phyloP scores from a whole-genome alignment of 2,797 vertebrate species.

The Dendrocincla tyrannina region DNA sequence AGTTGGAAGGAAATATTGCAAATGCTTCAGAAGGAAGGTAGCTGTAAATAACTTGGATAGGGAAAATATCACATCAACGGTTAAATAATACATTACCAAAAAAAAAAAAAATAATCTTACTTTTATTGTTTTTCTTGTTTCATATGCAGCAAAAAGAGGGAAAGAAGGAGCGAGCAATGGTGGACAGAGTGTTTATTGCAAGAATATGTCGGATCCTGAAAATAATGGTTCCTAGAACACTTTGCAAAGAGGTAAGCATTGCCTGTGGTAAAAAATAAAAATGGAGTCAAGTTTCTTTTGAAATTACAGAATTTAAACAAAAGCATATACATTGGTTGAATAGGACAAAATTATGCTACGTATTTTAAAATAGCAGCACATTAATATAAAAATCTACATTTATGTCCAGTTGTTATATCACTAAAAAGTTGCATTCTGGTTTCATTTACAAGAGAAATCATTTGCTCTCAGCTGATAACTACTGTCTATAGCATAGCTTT shows the following conservation, averaged over 20 bases:
- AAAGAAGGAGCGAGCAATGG: constrained; percentile 89
- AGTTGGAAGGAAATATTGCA: not conserved
- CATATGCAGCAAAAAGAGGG: constrained; percentile 83
- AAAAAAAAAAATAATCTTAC: not conserved
- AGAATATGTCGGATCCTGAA: constrained; percentile 83
- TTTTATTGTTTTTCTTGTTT: not conserved
- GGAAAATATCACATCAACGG: not conserved
- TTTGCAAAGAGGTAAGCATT: constrained; percentile 90
- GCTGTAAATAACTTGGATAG: not conserved
- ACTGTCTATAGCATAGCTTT: not conserved
- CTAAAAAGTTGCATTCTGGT: not conserved
- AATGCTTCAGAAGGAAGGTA: not conserved
- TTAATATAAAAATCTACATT: not conserved
- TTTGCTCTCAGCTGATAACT: not conserved
- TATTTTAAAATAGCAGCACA: not conserved
- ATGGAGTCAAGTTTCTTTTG: not conserved
- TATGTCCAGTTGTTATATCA: not conserved
- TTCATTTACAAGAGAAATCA: not conserved
- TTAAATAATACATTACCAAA: not conserved
- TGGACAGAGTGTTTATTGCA: constrained; percentile 88
- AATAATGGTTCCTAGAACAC: constrained; percentile 86
- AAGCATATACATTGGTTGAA: not conserved
- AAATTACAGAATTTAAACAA: not conserved
- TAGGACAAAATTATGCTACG: not conserved
- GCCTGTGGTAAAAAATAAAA: not conserved